Evolutionary conservation across 2,888 invertebrate genomes (phyloP).

Genomic region (Nephrotoma appendiculata): DNA sequence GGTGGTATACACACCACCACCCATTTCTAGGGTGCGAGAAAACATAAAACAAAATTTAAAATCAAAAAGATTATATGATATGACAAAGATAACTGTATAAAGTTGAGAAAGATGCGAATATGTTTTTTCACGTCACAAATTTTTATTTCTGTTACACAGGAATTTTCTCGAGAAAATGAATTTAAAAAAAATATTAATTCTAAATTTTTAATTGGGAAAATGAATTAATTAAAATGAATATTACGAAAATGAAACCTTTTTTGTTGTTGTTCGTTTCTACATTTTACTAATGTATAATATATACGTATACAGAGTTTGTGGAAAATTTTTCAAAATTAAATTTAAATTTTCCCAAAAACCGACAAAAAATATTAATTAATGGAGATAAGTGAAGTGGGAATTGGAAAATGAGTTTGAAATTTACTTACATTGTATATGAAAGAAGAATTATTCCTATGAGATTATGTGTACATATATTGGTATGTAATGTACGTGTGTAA

Average conservation of each 20-base stretch:
- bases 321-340: not conserved
- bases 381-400: not conserved
- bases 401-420: not conserved
- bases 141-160: not conserved
- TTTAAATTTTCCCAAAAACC: not conserved
- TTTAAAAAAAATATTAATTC: not conserved
- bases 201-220: not conserved
- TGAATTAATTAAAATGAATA: not conserved
- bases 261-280: not conserved
- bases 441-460: not conserved
- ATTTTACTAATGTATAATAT: not conserved
- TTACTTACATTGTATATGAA: not conserved
- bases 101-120: not conserved
- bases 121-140: not conserved
- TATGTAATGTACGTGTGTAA: not conserved
- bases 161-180: not conserved
- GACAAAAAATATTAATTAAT: not conserved
- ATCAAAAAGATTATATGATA: not conserved
- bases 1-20: not conserved
- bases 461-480: not conserved
- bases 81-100: not conserved
- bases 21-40: not conserved
- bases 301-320: not conserved
- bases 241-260: not conserved
- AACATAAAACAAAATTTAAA: not conserved